These are phyloP conservation scores for Xiphydria camelus DNA, from an alignment of 2,888 invertebrate genomes.

Conservation along the genomic window DNA sequence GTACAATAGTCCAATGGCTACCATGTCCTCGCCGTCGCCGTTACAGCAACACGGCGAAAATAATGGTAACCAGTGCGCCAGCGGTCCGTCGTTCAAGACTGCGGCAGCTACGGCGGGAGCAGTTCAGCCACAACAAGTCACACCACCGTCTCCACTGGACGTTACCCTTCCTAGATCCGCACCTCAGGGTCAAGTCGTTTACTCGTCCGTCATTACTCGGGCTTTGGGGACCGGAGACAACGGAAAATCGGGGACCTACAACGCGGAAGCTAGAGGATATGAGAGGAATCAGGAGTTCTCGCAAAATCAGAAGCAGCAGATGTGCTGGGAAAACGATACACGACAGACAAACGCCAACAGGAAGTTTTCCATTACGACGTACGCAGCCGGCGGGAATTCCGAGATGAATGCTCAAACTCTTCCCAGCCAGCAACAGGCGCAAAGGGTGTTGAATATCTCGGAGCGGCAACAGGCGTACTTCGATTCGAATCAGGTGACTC, in stretches of 20 bases:
- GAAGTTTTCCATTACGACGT: conserved; percentile 41
- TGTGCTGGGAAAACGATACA: conserved; percentile 52
- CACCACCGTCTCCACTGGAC: conserved; percentile 73
- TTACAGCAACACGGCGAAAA: conserved; percentile 65
- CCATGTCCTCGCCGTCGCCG: conserved; percentile 69
- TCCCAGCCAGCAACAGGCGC: conserved; percentile 58
- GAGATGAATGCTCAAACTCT: conserved; percentile 60
- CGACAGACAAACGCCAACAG: conserved; percentile 34
- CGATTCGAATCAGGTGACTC: conserved; percentile 66
- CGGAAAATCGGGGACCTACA: conserved; percentile 43
- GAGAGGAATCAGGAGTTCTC: conserved; percentile 59
- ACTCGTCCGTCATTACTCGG: conserved; percentile 82
- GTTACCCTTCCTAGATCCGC: conserved; percentile 70
- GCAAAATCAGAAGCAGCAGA: conserved; percentile 52
- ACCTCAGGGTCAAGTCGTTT: conserved; percentile 70
- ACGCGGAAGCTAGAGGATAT: conserved; percentile 41
- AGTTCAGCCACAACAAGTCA: conserved; percentile 46
- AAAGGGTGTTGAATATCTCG: conserved; percentile 58
- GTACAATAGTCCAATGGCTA: conserved; percentile 82
- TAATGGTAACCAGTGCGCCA: conserved; percentile 44
- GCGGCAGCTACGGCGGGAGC: conserved; percentile 24
- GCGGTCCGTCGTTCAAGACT: conserved; percentile 41
- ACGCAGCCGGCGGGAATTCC: conserved; percentile 45
- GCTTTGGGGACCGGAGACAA: conserved; percentile 69
- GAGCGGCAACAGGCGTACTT: conserved; percentile 69